phyloP scores from a whole-genome alignment of 2,797 vertebrate genomes.

The Babyrousa celebensis region DNA sequence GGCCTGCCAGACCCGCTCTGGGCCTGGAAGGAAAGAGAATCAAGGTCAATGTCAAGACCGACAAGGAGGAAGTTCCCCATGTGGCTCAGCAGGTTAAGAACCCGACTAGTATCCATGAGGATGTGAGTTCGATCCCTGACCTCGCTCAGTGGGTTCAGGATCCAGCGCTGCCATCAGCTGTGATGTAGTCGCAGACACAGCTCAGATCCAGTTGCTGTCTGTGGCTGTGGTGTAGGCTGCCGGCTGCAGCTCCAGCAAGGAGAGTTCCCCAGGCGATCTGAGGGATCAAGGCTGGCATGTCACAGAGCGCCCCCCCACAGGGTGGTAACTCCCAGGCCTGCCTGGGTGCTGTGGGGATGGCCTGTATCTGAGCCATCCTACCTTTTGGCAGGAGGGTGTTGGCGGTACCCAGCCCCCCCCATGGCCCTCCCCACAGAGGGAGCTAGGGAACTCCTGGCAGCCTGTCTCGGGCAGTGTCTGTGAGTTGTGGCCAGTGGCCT shows the following conservation, averaged over 20 bases:
- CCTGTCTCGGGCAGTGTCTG: background rate
- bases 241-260: too few species aligned
- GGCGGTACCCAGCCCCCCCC: background rate
- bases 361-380: background rate
- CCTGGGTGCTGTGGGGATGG: background rate
- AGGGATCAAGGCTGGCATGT: background rate
- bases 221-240: too few species aligned
- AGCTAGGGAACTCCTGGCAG: background rate
- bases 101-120: too few species aligned
- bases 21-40: background rate
- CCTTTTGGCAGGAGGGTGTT: background rate
- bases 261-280: background rate
- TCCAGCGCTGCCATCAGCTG: too few species aligned
- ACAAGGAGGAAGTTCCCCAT: background rate
- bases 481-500: background rate
- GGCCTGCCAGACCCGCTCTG: background rate
- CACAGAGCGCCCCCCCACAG: background rate
- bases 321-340: background rate
- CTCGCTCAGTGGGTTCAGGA: too few species aligned
- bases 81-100: too few species aligned
- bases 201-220: too few species aligned
- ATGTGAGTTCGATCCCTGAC: too few species aligned
- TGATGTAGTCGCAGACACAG: too few species aligned
- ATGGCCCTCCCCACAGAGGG: background rate
- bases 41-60: background rate